A percentile compares a stretch with the other conserved stretches of the same genome.
Conservation (phyloP, 2,797 vertebrate species). For the Eurystomus glaucurus region DNA sequence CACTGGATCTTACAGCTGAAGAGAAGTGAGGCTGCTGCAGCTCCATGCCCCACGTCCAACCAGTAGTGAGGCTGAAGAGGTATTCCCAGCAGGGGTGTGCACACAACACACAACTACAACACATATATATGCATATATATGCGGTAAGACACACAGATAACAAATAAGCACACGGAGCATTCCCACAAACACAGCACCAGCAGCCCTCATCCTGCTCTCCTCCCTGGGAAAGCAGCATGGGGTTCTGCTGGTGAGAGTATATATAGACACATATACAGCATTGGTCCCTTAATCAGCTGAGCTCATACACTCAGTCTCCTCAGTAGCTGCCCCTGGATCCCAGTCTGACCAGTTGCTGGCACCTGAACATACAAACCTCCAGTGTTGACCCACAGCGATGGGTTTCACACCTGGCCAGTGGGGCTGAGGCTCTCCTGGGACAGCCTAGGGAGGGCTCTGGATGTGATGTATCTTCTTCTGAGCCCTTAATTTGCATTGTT, state of each 20-base stretch:
- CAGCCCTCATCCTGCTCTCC: not conserved
- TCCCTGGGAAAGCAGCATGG: not conserved
- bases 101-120: not conserved
- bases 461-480: not conserved
- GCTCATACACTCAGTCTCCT: not conserved
- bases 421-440: not conserved
- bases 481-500: not conserved
- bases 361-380: not conserved
- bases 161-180: not conserved
- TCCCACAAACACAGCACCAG: not conserved
- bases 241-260: not conserved
- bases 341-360: not conserved
- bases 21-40: fast-evolving
- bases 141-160: not conserved
- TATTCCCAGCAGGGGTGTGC: not conserved
- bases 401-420: fast-evolving
- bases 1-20: not conserved
- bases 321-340: not conserved
- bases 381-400: fast-evolving
- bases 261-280: fast-evolving
- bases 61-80: not conserved
- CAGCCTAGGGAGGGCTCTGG: fast-evolving
- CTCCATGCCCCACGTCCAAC: not conserved
- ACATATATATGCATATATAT: not conserved
- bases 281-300: not conserved